Evolutionary conservation across 2,797 vertebrate genomes (phyloP), one percentile per base, ranked within the genome.

Genomic region (Urophycis tenuis): DNA sequence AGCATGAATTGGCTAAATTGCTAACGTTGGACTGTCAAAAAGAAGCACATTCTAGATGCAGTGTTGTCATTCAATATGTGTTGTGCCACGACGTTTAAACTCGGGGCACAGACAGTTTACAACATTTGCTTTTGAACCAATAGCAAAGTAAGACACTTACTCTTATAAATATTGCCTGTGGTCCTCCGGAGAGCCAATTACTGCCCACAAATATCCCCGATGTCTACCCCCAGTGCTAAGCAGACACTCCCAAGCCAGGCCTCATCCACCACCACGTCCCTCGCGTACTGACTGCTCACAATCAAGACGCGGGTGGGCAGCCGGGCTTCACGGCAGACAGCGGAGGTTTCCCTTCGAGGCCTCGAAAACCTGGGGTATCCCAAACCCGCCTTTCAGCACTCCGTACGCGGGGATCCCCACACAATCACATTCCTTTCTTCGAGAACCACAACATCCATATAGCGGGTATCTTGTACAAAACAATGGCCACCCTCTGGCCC

Each of bases 181-280:
- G 85, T 90, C 86, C 86, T 86, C 83, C 60, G 77, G 78, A 77
- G 84, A 85, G 86, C 85, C 81, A 73, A 85, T 32, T 81, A 74
- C 83, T 79, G 83, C 76, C 85, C 87, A 81, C 81, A 81, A 77
- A 71, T 80, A 83, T 90, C 85, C 87, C 87, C 84, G 88, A 87
- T 91, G 87, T 91, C 85, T 88, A 87, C 85, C 89, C 85, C 89
- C 85, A 84, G 76, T 82, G 85, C 86, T 91, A 79, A 77, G 85
- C 89, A 88, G 88, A 92, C 91, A 92, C 93, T 92, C 90, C 90
- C 91, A 86, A 87, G 87, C 82, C 89, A 92, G 92, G 93, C 93
- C 93, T 89, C 89, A 89, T 89, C 75, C 83, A 88, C 89, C 93
- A 90, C 92, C 91, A 70, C 93, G 92, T 81, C 80, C 81, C 89